Evolutionary conservation across 2,797 vertebrate genomes (phyloP), one percentile per base, ranked within the genome.

Genomic region (Alosa sapidissima): DNA sequence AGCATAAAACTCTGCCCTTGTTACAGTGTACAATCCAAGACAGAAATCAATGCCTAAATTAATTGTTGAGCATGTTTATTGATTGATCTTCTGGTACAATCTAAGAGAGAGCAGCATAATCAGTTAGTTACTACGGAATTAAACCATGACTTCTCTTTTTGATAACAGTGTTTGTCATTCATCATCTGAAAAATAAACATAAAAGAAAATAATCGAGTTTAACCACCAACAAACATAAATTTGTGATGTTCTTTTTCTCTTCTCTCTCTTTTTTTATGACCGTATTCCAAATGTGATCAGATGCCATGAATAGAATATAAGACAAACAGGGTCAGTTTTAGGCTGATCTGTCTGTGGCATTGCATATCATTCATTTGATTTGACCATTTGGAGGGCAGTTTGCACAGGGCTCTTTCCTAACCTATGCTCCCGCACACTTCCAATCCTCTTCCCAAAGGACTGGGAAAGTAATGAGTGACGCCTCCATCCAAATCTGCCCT

Each of bases 21-120:
- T 87, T 88, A 82, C 60, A 87, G 88, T 89, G 82, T 89, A 87
- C 92, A 90, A 93, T 91, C 85, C 88, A 55, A 78, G 89, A 91
- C 88, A 94, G 89, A 89, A 93, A 93, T 94, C 91, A 88, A 93
- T 93, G 88, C 84, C 88, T 87, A 87, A 89, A 91, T 92, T 91
- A 91, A 91, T 92, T 92, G 90, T 91, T 89, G 85, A 89, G 90
- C 91, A 90, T 91, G 91, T 87, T 90, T 89, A 85, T 82, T 87
- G 88, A 93, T 93, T 88, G 91, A 90, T 92, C 88, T 89, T 87
- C 89, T 82, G 58, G 87, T 89, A 84, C 89, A 85, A 87, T 87
- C 84, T 86, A 21, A 55, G 84, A 86, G 48, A 87, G 82, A 86
- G 55, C 78, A 13, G 85, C 16, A 45, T 75, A 45, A 45, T 72